These are phyloP conservation scores for western clawed frog (Xenopus tropicalis) DNA, from an alignment of 2,113 vertebrate genomes.

Conservation along the genomic window DNA sequence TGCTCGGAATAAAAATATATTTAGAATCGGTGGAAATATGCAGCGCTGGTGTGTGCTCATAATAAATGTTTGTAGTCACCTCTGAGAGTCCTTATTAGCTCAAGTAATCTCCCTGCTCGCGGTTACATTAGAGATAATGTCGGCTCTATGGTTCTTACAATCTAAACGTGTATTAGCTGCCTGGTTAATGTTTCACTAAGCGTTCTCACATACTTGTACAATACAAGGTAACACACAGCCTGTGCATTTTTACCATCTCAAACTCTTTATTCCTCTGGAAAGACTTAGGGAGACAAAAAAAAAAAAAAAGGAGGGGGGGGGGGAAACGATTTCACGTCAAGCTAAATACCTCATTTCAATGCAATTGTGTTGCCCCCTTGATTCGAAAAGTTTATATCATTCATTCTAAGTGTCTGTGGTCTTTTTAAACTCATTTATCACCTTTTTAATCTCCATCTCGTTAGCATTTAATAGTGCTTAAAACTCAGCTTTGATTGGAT, in stretches of 20 bases:
- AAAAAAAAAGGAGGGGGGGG: not conserved
- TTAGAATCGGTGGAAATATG: not conserved
- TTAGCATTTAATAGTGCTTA: slow-evolving; percentile 52
- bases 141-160: not conserved
- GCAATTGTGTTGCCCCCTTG: slow-evolving; percentile 10
- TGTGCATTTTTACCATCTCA: not conserved
- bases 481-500: slow-evolving; percentile 55
- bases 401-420: slow-evolving; percentile 11
- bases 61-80: slow-evolving; percentile 3
- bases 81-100: not conserved
- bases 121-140: not conserved
- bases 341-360: slow-evolving; percentile 13
- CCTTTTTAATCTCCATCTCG: slow-evolving; percentile 41
- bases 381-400: slow-evolving; percentile 14
- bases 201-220: not conserved
- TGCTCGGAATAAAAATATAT: not conserved
- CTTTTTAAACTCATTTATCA: slow-evolving; percentile 29
- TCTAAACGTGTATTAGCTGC: not conserved
- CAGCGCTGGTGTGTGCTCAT: not conserved
- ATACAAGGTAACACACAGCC: not conserved
- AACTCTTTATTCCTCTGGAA: not conserved
- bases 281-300: not conserved
- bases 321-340: not conserved
- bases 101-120: not conserved
- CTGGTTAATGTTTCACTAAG: slow-evolving; percentile 7